Conservation (phyloP, 2,797 vertebrate genomes). For the Coracias cyanogaster region DNA sequence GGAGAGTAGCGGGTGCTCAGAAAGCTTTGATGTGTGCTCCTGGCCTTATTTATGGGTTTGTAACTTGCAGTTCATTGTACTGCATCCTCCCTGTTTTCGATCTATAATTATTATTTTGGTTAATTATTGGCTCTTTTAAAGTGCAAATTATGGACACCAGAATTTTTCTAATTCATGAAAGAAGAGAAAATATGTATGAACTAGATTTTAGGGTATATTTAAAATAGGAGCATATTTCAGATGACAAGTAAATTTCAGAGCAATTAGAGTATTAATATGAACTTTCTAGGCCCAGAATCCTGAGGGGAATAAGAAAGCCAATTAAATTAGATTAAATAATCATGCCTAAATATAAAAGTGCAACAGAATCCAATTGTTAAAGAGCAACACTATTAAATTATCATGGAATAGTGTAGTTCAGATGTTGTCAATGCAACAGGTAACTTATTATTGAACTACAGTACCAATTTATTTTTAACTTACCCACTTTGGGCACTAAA, state of each 20-base stretch:
- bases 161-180: constrained; percentile 45
- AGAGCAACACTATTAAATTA: constrained; percentile 72
- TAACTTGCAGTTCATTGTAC: neutral
- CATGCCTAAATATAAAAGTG: constrained; percentile 75
- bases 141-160: constrained; percentile 69
- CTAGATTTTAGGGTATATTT: constrained; percentile 68
- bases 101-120: constrained; percentile 63
- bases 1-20: neutral
- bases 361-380: constrained; percentile 73
- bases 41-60: constrained; percentile 37
- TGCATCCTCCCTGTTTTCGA: neutral
- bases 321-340: constrained; percentile 83
- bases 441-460: constrained; percentile 37
- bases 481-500: neutral
- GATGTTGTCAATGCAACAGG: constrained; percentile 56
- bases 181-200: constrained; percentile 64
- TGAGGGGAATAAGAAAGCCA: constrained; percentile 76
- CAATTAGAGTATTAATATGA: constrained; percentile 81
- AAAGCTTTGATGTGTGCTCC: constrained; percentile 65
- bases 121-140: constrained; percentile 74
- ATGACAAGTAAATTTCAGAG: constrained; percentile 72
- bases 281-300: constrained; percentile 76
- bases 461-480: neutral
- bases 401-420: constrained; percentile 48
- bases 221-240: constrained; percentile 68